phyloP scores from a whole-genome alignment of 2,113 vertebrate genomes.

The Monopterus albus region DNA sequence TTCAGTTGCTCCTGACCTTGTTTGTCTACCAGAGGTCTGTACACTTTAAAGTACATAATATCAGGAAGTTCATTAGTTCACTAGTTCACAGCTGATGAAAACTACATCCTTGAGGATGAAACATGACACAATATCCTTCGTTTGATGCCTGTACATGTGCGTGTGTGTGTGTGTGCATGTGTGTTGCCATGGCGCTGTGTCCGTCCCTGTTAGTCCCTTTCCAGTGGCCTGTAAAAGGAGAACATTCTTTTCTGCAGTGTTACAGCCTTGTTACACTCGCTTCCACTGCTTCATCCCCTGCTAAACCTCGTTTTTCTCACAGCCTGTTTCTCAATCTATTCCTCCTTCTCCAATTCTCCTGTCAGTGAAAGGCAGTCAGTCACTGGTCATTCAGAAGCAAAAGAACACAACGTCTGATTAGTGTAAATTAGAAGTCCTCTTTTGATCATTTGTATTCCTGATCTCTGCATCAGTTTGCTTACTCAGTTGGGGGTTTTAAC shows the following conservation, averaged over 20 bases:
- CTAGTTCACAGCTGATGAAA: slow-evolving; percentile 31
- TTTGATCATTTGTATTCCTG: slow-evolving; percentile 5
- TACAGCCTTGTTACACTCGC: slow-evolving; percentile 60
- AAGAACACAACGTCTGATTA: slow-evolving; percentile 22
- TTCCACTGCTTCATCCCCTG: slow-evolving; percentile 3
- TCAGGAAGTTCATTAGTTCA: slow-evolving; percentile 12
- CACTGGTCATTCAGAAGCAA: slow-evolving; percentile 21
- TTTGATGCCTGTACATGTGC: not conserved
- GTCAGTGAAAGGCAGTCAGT: slow-evolving; percentile 40
- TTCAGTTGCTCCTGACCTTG: slow-evolving; percentile 14
- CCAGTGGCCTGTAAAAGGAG: slow-evolving; percentile 54
- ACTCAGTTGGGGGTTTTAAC: not conserved
- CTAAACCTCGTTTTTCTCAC: slow-evolving; percentile 49
- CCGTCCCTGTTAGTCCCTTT: slow-evolving; percentile 51
- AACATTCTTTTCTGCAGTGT: slow-evolving; percentile 60
- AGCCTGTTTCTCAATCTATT: slow-evolving; percentile 16
- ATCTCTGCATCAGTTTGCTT: not conserved
- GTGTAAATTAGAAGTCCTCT: slow-evolving; percentile 25
- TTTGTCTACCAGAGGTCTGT: slow-evolving; percentile 12
- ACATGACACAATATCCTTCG: slow-evolving; percentile 11
- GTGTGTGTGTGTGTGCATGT: not conserved
- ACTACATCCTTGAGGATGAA: slow-evolving; percentile 28
- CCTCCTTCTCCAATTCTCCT: slow-evolving; percentile 13
- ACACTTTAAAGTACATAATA: not conserved
- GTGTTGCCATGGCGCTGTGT: slow-evolving; percentile 18